These are phyloP conservation scores for Ursus arctos DNA, from an alignment of 2,113 vertebrate genomes.

Conservation along the genomic window DNA sequence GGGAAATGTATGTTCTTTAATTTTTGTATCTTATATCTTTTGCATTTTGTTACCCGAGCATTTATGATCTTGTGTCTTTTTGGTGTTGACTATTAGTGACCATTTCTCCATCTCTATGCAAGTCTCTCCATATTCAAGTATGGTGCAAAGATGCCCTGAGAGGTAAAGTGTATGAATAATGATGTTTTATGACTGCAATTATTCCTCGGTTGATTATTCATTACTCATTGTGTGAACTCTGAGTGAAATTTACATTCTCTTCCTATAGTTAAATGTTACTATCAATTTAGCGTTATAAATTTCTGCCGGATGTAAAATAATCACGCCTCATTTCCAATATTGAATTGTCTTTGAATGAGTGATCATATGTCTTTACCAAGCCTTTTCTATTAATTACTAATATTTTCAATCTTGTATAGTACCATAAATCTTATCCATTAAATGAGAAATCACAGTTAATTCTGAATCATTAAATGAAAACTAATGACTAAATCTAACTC, in stretches of 20 bases:
- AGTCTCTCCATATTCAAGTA: not conserved
- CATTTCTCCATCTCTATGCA: not conserved
- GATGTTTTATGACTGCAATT: slow-evolving; percentile 53
- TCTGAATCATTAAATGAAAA: slow-evolving; percentile 58
- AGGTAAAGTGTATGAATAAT: slow-evolving; percentile 54
- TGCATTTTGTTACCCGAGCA: not conserved
- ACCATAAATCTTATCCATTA: slow-evolving; percentile 54
- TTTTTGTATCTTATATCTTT: not conserved
- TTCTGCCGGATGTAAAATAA: slow-evolving; percentile 38
- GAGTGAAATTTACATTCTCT: slow-evolving; percentile 59
- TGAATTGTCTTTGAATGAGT: slow-evolving; percentile 59
- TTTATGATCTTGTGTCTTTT: not conserved
- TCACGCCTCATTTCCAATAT: slow-evolving; percentile 53
- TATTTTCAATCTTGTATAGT: slow-evolving; percentile 37
- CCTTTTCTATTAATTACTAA: slow-evolving; percentile 58
- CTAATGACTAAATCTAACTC: slow-evolving; percentile 29
- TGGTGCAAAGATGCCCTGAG: not conserved
- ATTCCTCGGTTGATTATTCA: slow-evolving; percentile 61
- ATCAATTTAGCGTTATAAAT: slow-evolving; percentile 59
- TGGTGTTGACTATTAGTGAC: not conserved
- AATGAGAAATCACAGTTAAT: slow-evolving; percentile 53
- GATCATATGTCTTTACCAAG: slow-evolving; percentile 35
- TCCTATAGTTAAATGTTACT: slow-evolving; percentile 52
- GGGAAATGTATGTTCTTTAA: not conserved
- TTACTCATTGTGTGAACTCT: slow-evolving; percentile 41